Conservation (phyloP, 2,888 invertebrate species). For the Hypomecis atomaria region DNA sequence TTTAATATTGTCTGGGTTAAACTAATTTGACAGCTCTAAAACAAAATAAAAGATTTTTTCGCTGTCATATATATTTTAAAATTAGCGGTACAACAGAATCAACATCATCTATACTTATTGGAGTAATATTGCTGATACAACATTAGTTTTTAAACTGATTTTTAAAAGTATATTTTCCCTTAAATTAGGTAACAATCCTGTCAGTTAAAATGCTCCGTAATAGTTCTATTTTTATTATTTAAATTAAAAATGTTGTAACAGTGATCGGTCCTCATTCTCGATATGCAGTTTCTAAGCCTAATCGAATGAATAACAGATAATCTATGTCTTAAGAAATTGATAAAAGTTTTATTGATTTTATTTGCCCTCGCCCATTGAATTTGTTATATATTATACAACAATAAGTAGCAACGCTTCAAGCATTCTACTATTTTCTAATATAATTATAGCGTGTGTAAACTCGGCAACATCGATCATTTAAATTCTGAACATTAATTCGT, state of each 20-base stretch:
- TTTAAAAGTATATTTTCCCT: not conserved
- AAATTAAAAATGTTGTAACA: too few species aligned
- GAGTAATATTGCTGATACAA: not conserved
- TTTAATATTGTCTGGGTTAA: too few species aligned
- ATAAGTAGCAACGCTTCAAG: constrained; percentile 25
- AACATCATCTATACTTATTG: too few species aligned
- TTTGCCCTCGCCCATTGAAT: not conserved
- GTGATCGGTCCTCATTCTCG: not conserved
- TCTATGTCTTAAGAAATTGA: not conserved
- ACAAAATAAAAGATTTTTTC: too few species aligned
- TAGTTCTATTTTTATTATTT: too few species aligned
- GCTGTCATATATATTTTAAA: too few species aligned
- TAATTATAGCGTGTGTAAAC: constrained; percentile 5
- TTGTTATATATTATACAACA: not conserved
- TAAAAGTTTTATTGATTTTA: not conserved
- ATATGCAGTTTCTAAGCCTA: constrained; percentile 6
- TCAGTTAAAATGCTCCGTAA: too few species aligned
- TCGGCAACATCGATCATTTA: constrained; percentile 15
- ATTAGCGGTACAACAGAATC: too few species aligned
- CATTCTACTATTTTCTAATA: constrained; percentile 18
- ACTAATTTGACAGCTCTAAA: too few species aligned
- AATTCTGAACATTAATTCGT: constrained; percentile 21
- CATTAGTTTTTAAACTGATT: not conserved
- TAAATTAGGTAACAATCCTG: too few species aligned
- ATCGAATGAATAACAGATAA: not conserved